Evolutionary conservation across 2,888 invertebrate genomes (phyloP).

Genomic region (Micoletzkya japonica): DNA sequence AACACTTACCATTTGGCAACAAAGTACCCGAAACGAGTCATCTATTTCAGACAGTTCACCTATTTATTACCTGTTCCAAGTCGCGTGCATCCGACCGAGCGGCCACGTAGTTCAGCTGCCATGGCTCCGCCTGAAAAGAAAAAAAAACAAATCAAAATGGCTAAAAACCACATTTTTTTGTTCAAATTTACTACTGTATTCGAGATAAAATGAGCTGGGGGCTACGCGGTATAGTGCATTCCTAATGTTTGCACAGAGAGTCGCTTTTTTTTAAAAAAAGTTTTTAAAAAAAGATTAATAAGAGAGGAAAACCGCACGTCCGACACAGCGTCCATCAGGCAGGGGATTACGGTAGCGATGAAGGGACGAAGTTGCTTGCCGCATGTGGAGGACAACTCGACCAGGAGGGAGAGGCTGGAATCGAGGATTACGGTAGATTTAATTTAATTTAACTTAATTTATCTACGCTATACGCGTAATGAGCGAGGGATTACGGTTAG

Average conservation of each 20-base stretch:
- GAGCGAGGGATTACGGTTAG: neutral
- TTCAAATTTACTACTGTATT: too few species aligned
- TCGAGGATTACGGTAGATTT: neutral
- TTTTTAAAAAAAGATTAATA: too few species aligned
- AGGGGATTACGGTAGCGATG: slow-evolving; percentile 79
- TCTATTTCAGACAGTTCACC: too few species aligned
- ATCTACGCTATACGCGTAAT: too few species aligned
- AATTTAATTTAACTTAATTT: neutral
- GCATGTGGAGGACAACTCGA: slow-evolving; percentile 82
- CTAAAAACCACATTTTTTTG: too few species aligned
- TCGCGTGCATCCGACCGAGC: slow-evolving; percentile 75
- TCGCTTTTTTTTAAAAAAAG: too few species aligned
- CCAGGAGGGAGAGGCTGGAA: slow-evolving; percentile 79
- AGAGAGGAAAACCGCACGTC: neutral
- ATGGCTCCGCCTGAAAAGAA: slow-evolving; percentile 75
- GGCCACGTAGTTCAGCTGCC: slow-evolving; percentile 78
- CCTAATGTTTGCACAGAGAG: too few species aligned
- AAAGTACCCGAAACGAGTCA: too few species aligned
- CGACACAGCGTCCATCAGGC: slow-evolving; percentile 76
- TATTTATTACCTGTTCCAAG: slow-evolving; percentile 76
- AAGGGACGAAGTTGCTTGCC: slow-evolving; percentile 79
- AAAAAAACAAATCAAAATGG: neutral
- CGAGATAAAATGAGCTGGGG: too few species aligned
- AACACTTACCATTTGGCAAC: too few species aligned
- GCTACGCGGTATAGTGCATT: too few species aligned